Base-by-base conservation (phyloP, 2,797 vertebrate genomes). In the Neosilurus mollespiculum region DNA sequence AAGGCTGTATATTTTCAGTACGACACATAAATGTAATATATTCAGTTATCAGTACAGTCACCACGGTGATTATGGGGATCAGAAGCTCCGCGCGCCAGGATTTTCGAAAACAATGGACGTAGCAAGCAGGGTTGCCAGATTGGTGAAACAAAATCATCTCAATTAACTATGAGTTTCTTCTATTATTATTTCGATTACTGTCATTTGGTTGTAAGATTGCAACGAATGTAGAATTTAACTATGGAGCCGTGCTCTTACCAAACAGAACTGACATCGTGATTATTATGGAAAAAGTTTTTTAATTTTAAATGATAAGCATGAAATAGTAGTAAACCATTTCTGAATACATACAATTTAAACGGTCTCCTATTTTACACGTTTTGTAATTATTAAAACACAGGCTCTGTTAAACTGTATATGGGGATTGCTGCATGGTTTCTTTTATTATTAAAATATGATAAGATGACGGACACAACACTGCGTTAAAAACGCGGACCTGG, bases 51-150 rank as follows among this genome's bases (percentile, higher is more conserved):
- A 43, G 7, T 54, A 62, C 24, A 78, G 72, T 4, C 7, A 22
- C 4, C 15, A 18, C 18, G 43, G 2, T 11, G 34, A 9, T 30
- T 16, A 11, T 1, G 53, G 4, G 14, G 18, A 54, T 14, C 54
- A 5, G 34, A 30, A 65, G 5, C 15, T 75, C 49, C 70, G 56
- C 70, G 56, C 83, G 80, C 83, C 72, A 56, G 61, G 58, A 62
- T 78, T 80, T 89, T 85, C 53, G 6, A 86, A 86, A 83, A 81
- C 4, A 49, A 14, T 11, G 65, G 6, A 53, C 3, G 22, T 43
- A 20, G 0, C 9, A 20, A 30, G 0, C 4, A 20, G n/a, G 43
- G 59, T 78, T 78, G 77, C 77, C 77, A 53, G 61, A 53, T 78
- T 15, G 2, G 6, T 18, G 7, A 2, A 4, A n/a, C 12, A 4